Base-by-base conservation (phyloP, 1,140 invertebrate genomes). In the Drosophila sturtevanti region DNA sequence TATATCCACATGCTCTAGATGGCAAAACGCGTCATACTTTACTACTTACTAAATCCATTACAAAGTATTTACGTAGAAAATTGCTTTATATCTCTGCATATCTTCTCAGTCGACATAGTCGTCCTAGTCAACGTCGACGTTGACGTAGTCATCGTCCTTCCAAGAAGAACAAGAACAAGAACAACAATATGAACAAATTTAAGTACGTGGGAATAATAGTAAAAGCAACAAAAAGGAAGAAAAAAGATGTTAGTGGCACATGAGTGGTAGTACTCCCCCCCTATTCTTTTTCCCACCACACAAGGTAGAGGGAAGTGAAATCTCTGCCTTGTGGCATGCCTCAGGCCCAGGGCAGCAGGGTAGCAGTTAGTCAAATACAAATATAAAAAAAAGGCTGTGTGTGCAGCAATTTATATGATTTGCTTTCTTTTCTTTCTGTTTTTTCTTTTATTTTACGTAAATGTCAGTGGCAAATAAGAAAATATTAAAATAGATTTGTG, bases 401-500 rank as follows among this genome's bases (percentile, higher is more conserved):
- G 77, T 72, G 79, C 79, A 80, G 73, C 84, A 89, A 89, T 89
- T 89, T 89, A 89, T 89, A 68, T 77, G 73, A 89, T 89, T 89
- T 56, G 41, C 41, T 48, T 48, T 48, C 41, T 48, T 21, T 48
- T 0, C 4, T 44, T 9, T 11, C 2, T 10, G 2, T 48, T 11
- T 21, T 10, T 10, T 44, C 16, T 34, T 34, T 35, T 55, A 31
- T 34, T 75, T 81, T 89, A 84, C 72, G 72, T 84, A 87, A 89
- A 87, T 87, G 85, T 89, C 84, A 89, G 79, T 89, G 84, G 84
- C 79, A 89, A 89, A 89, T 89, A 89, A 89, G 84, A 82, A 89
- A 89, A 89, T 89, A 89, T 89, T 89, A 89, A 89, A 89, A 89
- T 89, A 89, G 84, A 89, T 89, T 89, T 89, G 76, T 89, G 84